Percentiles rank a stretch among this genome's conserved stretches.
phyloP scores from a whole-genome alignment of 2,797 vertebrate genomes.

The Odontamblyopus lacepedii region DNA sequence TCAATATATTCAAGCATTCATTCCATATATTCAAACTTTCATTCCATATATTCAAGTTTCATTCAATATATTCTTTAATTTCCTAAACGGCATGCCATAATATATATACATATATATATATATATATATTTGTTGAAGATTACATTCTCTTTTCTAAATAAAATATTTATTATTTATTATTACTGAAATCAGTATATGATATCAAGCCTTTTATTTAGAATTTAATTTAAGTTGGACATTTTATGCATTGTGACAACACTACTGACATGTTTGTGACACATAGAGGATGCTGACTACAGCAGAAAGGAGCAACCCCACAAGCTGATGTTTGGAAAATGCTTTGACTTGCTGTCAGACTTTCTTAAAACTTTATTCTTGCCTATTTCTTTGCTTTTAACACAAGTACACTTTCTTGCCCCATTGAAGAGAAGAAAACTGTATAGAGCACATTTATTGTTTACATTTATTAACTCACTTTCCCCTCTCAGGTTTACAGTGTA shows the following conservation, averaged over 20 bases:
- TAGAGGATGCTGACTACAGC: neutral
- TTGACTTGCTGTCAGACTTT: neutral
- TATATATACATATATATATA: too few relatives aligned
- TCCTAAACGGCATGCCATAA: too few relatives aligned
- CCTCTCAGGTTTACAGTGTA: constrained; percentile 81
- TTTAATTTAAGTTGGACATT: too few relatives aligned
- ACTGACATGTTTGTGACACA: too few relatives aligned
- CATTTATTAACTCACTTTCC: neutral
- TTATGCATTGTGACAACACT: too few relatives aligned
- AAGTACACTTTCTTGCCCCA: neutral
- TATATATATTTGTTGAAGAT: neutral
- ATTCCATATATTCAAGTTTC: too few relatives aligned
- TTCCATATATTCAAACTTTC: too few relatives aligned
- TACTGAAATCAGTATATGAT: neutral
- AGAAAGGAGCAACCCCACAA: neutral
- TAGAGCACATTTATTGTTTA: neutral
- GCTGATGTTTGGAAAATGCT: neutral
- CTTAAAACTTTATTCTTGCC: neutral
- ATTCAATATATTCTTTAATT: too few relatives aligned
- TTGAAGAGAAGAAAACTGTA: neutral
- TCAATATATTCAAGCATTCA: too few relatives aligned
- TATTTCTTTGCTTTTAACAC: neutral
- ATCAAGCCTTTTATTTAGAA: too few relatives aligned
- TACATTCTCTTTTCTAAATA: neutral
- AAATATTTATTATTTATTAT: neutral